Percentiles rank a stretch among this genome's conserved stretches.
phyloP scores from a whole-genome alignment of 2,797 vertebrate genomes.

The Alcedo atthis region DNA sequence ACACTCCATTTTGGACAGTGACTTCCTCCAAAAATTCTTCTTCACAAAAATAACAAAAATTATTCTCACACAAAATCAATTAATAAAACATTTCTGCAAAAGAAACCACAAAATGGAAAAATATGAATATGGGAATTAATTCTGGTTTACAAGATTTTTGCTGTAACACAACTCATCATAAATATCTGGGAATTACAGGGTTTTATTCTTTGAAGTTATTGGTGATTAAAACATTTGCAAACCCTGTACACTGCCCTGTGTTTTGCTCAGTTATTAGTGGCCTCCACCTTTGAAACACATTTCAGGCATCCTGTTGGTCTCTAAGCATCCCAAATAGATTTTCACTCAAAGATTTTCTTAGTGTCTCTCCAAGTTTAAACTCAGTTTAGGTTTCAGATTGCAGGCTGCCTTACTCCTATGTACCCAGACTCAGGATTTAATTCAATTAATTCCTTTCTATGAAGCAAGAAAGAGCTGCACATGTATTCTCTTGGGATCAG shows the following conservation, averaged over 20 bases:
- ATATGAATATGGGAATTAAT: background rate
- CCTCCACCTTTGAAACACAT: background rate
- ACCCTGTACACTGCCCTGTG: background rate
- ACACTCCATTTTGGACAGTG: background rate
- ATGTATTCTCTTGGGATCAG: rapidly evolving
- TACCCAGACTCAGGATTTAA: background rate
- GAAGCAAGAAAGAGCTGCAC: background rate
- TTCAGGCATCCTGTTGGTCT: rapidly evolving
- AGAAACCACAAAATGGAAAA: background rate
- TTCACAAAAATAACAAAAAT: background rate
- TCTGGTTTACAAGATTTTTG: background rate
- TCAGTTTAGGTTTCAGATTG: background rate
- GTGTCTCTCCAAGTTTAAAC: background rate
- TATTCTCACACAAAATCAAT: background rate
- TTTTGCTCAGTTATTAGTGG: background rate
- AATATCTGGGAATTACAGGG: rapidly evolving
- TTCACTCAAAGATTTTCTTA: background rate
- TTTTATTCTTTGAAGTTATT: background rate
- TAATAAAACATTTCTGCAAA: background rate
- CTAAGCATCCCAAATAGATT: background rate
- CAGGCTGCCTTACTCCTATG: background rate
- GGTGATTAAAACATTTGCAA: background rate
- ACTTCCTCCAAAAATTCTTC: background rate
- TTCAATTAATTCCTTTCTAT: background rate
- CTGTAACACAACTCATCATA: background rate